A percentile compares a stretch with the other conserved stretches of the same genome.
Conservation (phyloP, 2,888 invertebrate species). For the Tenthredo notha region DNA sequence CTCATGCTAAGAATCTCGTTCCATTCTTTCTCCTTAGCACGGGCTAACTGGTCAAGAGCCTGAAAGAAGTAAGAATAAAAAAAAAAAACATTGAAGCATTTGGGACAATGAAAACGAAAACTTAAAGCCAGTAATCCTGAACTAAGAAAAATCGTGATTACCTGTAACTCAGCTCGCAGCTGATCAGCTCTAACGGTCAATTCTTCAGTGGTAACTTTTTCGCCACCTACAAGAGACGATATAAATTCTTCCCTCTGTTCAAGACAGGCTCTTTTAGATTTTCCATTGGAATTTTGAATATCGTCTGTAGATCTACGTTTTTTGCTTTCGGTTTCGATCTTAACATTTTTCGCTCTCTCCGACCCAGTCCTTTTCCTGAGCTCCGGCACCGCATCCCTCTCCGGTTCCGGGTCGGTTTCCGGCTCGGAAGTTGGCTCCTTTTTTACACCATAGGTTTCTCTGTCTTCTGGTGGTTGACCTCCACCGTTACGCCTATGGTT, state of each 20-base stretch:
- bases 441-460: slow-evolving; percentile 56
- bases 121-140: background rate
- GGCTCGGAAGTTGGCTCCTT: slow-evolving; percentile 62
- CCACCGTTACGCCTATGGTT: slow-evolving; percentile 68
- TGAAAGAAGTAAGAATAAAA: slow-evolving; percentile 76
- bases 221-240: slow-evolving; percentile 71
- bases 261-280: slow-evolving; percentile 69
- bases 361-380: slow-evolving; percentile 55
- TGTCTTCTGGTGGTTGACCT: slow-evolving; percentile 57
- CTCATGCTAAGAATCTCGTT: slow-evolving; percentile 90
- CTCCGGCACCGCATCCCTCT: slow-evolving; percentile 57
- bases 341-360: slow-evolving; percentile 62
- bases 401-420: slow-evolving; percentile 64
- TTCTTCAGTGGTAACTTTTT: slow-evolving; percentile 73
- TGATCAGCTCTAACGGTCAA: slow-evolving; percentile 72
- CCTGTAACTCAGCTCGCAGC: slow-evolving; percentile 74
- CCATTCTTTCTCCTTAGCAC: slow-evolving; percentile 92
- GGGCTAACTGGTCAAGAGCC: slow-evolving; percentile 86
- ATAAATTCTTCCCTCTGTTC: slow-evolving; percentile 74
- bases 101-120: background rate
- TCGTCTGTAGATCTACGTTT: slow-evolving; percentile 64
- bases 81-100: background rate
- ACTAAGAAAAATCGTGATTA: slow-evolving; percentile 54
- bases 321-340: slow-evolving; percentile 65
- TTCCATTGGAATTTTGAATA: slow-evolving; percentile 43